These are phyloP conservation scores for Coleophora flavipennella DNA, from an alignment of 2,888 invertebrate genomes.

Conservation along the genomic window DNA sequence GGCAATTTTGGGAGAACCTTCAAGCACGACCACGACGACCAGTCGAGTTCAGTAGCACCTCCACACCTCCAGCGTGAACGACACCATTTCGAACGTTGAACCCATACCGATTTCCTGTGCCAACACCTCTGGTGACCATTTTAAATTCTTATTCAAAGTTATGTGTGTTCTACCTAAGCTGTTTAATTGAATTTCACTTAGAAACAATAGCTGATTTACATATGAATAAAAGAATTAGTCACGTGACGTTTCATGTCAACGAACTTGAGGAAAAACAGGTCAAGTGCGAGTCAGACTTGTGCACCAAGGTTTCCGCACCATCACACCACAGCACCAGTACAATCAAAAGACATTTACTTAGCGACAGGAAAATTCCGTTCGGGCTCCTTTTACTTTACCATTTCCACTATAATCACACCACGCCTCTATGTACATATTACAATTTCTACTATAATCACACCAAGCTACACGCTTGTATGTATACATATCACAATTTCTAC, in stretches of 20 bases:
- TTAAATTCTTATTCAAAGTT: constrained; percentile 36
- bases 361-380: too few relatives aligned
- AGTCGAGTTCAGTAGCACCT: constrained; percentile 65
- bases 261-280: constrained; percentile 24
- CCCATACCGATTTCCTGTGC: constrained; percentile 54
- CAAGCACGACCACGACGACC: constrained; percentile 69
- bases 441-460: too few relatives aligned
- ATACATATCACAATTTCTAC: too few relatives aligned
- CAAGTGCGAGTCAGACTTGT: too few relatives aligned
- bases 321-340: too few relatives aligned
- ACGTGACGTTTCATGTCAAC: constrained; percentile 25
- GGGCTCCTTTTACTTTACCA: too few relatives aligned
- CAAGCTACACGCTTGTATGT: too few relatives aligned
- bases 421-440: too few relatives aligned
- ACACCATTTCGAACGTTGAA: constrained; percentile 67
- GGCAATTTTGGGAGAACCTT: constrained; percentile 51
- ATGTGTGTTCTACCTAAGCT: constrained; percentile 17
- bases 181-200: constrained; percentile 51
- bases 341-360: too few relatives aligned
- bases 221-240: constrained; percentile 37
- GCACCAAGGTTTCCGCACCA: too few relatives aligned
- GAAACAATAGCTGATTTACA: constrained; percentile 54
- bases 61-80: constrained; percentile 60
- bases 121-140: constrained; percentile 38
- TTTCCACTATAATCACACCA: too few relatives aligned